Conservation (phyloP, 2,797 vertebrate genomes). For the Trematomus bernacchii region DNA sequence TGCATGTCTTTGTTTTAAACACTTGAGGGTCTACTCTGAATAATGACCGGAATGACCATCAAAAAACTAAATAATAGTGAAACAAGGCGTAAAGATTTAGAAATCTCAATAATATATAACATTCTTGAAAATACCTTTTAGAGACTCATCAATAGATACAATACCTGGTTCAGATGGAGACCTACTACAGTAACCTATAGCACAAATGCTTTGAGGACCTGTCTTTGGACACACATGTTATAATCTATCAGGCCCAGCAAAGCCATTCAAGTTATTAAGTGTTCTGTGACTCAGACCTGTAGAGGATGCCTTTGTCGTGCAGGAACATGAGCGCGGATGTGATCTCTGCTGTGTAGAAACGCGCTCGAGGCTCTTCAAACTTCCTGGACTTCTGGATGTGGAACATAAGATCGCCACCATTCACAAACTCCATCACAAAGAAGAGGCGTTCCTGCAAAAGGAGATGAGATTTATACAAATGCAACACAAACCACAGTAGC, state of each 20-base stretch:
- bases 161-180: neutral
- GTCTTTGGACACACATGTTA: constrained; percentile 1
- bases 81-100: no score
- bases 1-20: no score
- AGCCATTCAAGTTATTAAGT: neutral
- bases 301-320: constrained; percentile 95
- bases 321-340: constrained; percentile 98
- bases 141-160: neutral
- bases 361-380: constrained; percentile 93
- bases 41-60: no score
- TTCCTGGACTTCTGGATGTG: constrained; percentile 99
- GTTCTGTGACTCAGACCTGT: constrained; percentile 86
- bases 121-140: constrained; percentile 3
- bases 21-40: no score
- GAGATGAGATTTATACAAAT: constrained; percentile 39
- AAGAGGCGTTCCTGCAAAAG: constrained; percentile 90
- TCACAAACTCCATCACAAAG: constrained; percentile 99
- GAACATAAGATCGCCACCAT: constrained; percentile 98
- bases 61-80: no score
- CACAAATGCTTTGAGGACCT: neutral
- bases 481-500: constrained; percentile 17
- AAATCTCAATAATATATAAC: neutral
- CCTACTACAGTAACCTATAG: neutral
- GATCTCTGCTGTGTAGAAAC: constrained; percentile 97
- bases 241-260: neutral